These are phyloP conservation scores for Eupeodes latifasciatus DNA, from an alignment of 2,888 invertebrate genomes.

Conservation along the genomic window DNA sequence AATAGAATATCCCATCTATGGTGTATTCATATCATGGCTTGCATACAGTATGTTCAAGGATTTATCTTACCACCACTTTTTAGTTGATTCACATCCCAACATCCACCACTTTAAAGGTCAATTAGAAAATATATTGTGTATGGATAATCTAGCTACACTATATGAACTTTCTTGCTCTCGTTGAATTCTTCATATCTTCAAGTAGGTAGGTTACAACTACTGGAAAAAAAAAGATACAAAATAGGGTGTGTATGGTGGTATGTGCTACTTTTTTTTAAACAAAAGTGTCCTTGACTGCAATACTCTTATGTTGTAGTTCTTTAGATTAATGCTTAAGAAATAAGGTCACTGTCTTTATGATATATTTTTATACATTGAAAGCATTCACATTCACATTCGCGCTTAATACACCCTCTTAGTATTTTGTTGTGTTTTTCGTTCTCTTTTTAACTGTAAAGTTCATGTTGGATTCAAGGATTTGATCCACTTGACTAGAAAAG, in stretches of 20 bases:
- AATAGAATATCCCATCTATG: background rate
- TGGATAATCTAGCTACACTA: background rate
- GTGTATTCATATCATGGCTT: background rate
- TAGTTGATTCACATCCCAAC: slow-evolving; percentile 20
- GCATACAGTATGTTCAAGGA: slow-evolving; percentile 14
- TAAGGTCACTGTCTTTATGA: slow-evolving; percentile 59
- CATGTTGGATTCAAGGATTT: slow-evolving; percentile 58
- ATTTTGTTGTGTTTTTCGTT: background rate
- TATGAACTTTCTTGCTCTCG: background rate
- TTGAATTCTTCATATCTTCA: background rate
- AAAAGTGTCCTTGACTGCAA: slow-evolving; percentile 54
- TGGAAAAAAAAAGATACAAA: too few species aligned
- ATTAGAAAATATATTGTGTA: slow-evolving; percentile 19
- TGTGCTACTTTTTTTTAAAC: background rate
- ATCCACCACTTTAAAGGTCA: slow-evolving; percentile 56
- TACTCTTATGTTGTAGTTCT: slow-evolving; percentile 20
- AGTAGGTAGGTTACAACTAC: background rate
- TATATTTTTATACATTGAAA: background rate
- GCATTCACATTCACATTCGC: slow-evolving; percentile 11
- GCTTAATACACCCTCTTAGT: background rate
- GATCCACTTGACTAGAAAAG: slow-evolving; percentile 41
- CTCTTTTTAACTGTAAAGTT: slow-evolving; percentile 37
- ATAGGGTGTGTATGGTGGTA: too few species aligned
- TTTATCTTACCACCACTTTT: background rate
- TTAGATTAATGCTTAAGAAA: slow-evolving; percentile 15